Evolutionary conservation across 2,888 invertebrate genomes (phyloP).

Genomic region (Drosophila mayaguana): DNA sequence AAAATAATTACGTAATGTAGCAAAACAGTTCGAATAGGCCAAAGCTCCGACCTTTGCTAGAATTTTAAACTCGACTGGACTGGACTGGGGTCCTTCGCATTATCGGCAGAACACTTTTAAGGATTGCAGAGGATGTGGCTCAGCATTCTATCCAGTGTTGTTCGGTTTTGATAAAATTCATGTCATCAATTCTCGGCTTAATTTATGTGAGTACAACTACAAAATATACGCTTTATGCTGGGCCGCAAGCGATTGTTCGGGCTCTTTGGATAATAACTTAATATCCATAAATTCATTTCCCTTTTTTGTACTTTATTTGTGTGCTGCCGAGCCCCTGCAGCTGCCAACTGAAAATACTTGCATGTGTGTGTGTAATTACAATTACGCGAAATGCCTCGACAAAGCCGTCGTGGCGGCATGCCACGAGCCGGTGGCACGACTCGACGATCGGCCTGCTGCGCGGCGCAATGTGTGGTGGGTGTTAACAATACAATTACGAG

Average conservation of each 20-base stretch:
- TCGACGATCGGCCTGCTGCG: background rate
- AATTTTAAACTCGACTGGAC: background rate
- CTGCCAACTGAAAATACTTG: conserved; percentile 13
- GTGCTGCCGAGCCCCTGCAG: conserved; percentile 9
- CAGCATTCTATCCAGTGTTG: background rate
- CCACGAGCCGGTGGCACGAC: conserved; percentile 15
- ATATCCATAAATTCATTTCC: conserved; percentile 72
- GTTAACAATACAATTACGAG: conserved; percentile 39
- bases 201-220: background rate
- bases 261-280: conserved; percentile 44
- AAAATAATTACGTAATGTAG: conserved; percentile 36
- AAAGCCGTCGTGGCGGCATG: conserved; percentile 33
- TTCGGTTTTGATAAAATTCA: background rate
- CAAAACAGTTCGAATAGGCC: conserved; percentile 12
- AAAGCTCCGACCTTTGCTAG: conserved; percentile 9
- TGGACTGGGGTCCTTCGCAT: background rate
- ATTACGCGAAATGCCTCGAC: conserved; percentile 57
- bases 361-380: conserved; percentile 68
- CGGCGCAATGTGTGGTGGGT: conserved; percentile 19
- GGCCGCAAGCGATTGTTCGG: background rate
- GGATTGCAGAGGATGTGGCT: background rate
- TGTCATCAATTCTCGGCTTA: conserved; percentile 4
- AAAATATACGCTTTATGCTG: background rate
- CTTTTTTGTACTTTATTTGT: background rate
- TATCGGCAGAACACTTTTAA: background rate